Conservation (phyloP, 2,113 vertebrate species). For the Pao palembangensis region DNA sequence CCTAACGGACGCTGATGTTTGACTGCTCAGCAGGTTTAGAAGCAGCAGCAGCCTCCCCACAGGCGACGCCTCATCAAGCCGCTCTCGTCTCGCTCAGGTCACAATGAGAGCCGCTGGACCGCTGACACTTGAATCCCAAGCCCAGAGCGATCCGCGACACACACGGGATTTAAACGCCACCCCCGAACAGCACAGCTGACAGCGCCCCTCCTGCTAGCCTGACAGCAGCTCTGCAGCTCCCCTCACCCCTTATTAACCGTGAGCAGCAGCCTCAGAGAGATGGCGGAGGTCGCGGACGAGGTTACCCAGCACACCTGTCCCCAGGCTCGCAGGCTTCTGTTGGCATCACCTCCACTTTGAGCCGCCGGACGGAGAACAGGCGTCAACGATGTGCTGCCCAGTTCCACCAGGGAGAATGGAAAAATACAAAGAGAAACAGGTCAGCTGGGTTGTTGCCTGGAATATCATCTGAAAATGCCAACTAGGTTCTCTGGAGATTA, state of each 20-base stretch:
- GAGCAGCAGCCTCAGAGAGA: constrained; percentile 31
- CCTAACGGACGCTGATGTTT: not conserved
- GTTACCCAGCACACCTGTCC: constrained; percentile 52
- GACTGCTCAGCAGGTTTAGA: too few species aligned
- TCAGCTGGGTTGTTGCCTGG: too few species aligned
- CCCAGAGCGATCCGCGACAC: constrained; percentile 10
- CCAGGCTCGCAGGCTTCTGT: constrained; percentile 40
- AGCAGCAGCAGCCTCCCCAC: constrained; percentile 4
- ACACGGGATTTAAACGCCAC: constrained; percentile 19
- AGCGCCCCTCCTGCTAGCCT: constrained; percentile 11
- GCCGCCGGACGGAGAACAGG: constrained; percentile 18
- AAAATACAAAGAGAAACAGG: too few species aligned
- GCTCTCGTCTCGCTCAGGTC: constrained; percentile 2
- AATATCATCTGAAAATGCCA: too few species aligned
- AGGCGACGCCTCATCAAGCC: constrained; percentile 33
- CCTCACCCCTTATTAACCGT: constrained; percentile 43
- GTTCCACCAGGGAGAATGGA: too few species aligned
- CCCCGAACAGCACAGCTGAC: constrained; percentile 10
- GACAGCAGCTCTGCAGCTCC: constrained; percentile 26
- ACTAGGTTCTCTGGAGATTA: too few species aligned
- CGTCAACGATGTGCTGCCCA: not conserved
- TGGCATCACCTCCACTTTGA: constrained; percentile 25
- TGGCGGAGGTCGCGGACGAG: constrained; percentile 26
- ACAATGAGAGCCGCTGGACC: constrained; percentile 33
- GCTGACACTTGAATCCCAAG: constrained; percentile 25